phyloP scores from a whole-genome alignment of 2,113 vertebrate species.

The Macrotus californicus region DNA sequence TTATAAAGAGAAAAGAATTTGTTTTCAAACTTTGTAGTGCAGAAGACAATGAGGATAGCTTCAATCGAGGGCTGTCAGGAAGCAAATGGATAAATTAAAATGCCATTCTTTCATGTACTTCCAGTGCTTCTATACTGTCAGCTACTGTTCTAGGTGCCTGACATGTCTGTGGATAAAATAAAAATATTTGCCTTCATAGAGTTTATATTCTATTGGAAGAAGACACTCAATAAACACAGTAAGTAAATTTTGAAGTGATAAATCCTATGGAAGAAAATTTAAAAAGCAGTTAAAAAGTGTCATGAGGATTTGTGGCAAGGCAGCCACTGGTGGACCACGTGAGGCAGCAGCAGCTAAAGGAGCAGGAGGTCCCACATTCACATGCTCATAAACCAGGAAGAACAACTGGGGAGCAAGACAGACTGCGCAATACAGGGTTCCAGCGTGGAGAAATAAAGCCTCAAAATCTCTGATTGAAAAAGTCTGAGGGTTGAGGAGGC shows the following conservation, averaged over 20 bases:
- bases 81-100: background rate
- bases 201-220: background rate
- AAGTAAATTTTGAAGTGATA: background rate
- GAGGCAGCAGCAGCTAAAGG: too few species aligned
- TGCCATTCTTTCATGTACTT: background rate
- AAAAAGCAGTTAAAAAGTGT: background rate
- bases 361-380: too few species aligned
- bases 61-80: background rate
- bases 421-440: too few species aligned
- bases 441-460: too few species aligned
- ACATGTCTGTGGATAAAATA: background rate
- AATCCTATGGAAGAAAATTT: background rate
- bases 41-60: background rate
- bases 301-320: background rate
- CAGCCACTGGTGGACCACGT: too few species aligned
- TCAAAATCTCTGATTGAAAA: too few species aligned
- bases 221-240: background rate
- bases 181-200: background rate
- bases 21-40: background rate
- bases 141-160: background rate
- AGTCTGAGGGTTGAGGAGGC: too few species aligned
- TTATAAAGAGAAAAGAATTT: background rate
- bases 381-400: too few species aligned
- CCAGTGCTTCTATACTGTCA: background rate
- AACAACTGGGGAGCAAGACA: too few species aligned